A percentile compares a stretch with the other conserved stretches of the same genome.
phyloP scores from a whole-genome alignment of 2,797 vertebrate genomes.

The Harpagifer antarcticus region DNA sequence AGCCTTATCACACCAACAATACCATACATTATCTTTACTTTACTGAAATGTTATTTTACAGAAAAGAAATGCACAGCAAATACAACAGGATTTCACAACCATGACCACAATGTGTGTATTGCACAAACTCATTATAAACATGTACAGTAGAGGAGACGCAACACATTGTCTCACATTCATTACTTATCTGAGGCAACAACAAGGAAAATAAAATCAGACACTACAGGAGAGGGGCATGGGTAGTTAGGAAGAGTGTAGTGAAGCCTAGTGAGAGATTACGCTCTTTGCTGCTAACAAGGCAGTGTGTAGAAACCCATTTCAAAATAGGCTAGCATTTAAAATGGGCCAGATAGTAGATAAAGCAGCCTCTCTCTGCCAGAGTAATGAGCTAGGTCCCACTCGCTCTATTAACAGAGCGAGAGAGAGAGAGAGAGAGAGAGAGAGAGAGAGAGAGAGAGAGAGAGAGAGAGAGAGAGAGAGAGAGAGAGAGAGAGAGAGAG shows the following conservation, averaged over 20 bases:
- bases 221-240: constrained; percentile 26
- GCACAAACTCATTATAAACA: constrained; percentile 36
- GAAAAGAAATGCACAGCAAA: not conserved
- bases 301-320: constrained; percentile 73
- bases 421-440: constrained; percentile 10
- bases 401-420: constrained; percentile 55
- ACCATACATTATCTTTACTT: not conserved
- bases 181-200: constrained; percentile 39
- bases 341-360: constrained; percentile 83
- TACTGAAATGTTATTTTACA: not conserved
- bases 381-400: constrained; percentile 78
- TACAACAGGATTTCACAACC: not conserved
- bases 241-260: constrained; percentile 42
- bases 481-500: constrained; percentile 7
- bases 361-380: constrained; percentile 67
- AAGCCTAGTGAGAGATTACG: constrained; percentile 58
- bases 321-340: constrained; percentile 82
- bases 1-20: not conserved
- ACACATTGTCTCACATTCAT: constrained; percentile 25
- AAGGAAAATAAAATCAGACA: constrained; percentile 37
- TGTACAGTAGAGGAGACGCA: constrained; percentile 8
- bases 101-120: not conserved
- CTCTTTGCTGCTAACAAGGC: constrained; percentile 66
- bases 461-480: constrained; percentile 13
- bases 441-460: constrained; percentile 15